Base-by-base conservation (phyloP, 2,797 vertebrate species). In the Sebastes steindachneri region DNA sequence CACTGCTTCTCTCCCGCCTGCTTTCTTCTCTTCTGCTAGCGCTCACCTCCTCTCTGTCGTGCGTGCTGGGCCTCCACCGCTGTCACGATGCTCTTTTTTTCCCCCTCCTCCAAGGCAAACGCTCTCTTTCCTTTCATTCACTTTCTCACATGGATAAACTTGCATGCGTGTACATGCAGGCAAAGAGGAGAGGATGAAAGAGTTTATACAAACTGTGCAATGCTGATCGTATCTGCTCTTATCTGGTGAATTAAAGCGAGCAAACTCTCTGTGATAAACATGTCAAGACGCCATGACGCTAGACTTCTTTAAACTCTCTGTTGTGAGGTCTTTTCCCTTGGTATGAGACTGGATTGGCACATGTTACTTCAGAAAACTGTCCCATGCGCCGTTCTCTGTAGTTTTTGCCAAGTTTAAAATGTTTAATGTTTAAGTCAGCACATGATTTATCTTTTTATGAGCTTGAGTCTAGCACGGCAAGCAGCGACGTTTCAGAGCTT, bases 141-240 rank as follows among this genome's bases (percentile, higher is more conserved):
- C 35, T 75, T 81, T 81, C 26, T 78, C 35, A 59, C 63, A 41
- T 80, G 58, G 60, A 71, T 79, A 78, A 75, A 74, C 79, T n/a
- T 84, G 73, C 81, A 78, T 66, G 69, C 69, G 62, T 72, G 73
- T 65, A 79, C 82, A 88, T 29, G 62, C 59, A 86, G 66, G 63
- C 60, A 41, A 15, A 75, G 17, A 33, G 48, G 68, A 37, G n/a
- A 81, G 48, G 84, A 80, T 90, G 54, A 90, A 89, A 82, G 84
- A 54, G 17, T 88, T 93, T 86, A 80, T 77, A 90, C 69, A 84
- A 89, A 84, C 51, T 41, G 62, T 69, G 65, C 60, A 3, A 11
- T 33, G 26, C 59, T 19, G 88, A 93, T 93, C 17, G 3, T 84
- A 92, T 92, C 91, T 73, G 63, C 59, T 78, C 64, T 89, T 92